These are phyloP conservation scores for Saxicola maurus DNA, from an alignment of 2,797 vertebrate genomes.

Conservation along the genomic window DNA sequence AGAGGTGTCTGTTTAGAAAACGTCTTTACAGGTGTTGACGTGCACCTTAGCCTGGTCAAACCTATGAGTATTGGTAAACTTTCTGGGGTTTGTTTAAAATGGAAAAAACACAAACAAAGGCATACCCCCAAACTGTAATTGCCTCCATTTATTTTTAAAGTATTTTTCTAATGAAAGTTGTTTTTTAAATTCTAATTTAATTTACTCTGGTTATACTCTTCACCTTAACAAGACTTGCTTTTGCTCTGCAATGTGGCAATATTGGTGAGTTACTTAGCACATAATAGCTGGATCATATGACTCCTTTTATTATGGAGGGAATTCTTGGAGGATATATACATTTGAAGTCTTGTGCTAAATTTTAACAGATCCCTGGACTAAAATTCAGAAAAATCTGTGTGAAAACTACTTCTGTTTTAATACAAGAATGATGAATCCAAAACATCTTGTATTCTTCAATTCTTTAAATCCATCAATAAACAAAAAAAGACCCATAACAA, in stretches of 20 bases:
- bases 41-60: background rate
- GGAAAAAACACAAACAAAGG: background rate
- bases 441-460: background rate
- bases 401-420: background rate
- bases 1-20: background rate
- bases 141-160: background rate
- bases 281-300: fast-evolving
- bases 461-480: background rate
- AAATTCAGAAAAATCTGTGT: background rate
- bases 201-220: background rate
- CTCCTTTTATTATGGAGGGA: background rate
- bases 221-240: background rate
- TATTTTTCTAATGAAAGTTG: background rate
- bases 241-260: background rate
- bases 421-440: background rate
- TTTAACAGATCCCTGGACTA: background rate
- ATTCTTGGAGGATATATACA: background rate
- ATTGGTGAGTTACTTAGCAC: background rate
- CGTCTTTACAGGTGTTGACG: background rate
- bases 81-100: background rate
- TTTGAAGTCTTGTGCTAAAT: background rate
- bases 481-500: background rate
- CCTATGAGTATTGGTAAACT: background rate
- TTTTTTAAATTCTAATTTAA: background rate
- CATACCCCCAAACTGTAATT: background rate